These are phyloP conservation scores for Dreissena rostriformis DNA, from an alignment of 1,140 invertebrate species.

Conservation along the genomic window DNA sequence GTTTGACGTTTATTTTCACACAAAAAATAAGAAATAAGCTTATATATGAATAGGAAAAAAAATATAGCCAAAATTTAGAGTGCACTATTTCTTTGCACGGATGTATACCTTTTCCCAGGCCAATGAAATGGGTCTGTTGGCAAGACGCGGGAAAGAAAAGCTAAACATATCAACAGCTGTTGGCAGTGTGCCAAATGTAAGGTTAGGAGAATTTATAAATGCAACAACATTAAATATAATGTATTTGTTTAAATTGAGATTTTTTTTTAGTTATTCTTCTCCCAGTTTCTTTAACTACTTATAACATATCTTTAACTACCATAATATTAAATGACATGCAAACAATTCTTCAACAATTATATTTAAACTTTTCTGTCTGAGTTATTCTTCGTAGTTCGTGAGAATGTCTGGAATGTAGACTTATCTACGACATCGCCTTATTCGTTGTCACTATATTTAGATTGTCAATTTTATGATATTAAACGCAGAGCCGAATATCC, in stretches of 20 bases:
- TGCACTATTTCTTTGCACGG: constrained; percentile 47
- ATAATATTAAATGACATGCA: too few relatives aligned
- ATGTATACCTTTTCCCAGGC: constrained; percentile 40
- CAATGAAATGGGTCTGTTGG: constrained; percentile 46
- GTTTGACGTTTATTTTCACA: too few relatives aligned
- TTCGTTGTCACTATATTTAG: constrained; percentile 56
- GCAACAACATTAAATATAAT: neutral
- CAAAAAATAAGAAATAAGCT: too few relatives aligned
- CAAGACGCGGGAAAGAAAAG: constrained; percentile 59
- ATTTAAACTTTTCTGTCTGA: constrained; percentile 21
- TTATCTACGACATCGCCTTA: constrained; percentile 57
- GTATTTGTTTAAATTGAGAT: neutral
- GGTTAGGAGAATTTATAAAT: constrained; percentile 55
- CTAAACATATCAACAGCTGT: constrained; percentile 61
- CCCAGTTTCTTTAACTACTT: too few relatives aligned
- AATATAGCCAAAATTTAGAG: neutral
- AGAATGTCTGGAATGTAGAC: constrained; percentile 61
- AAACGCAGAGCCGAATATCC: too few relatives aligned
- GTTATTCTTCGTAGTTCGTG: constrained; percentile 54
- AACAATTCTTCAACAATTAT: neutral
- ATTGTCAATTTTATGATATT: constrained; percentile 43
- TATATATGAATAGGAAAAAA: too few relatives aligned
- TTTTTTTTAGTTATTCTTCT: too few relatives aligned
- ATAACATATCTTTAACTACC: too few relatives aligned
- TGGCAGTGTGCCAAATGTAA: constrained; percentile 49